Base-by-base conservation (phyloP, 2,113 vertebrate genomes). In the Aphyosemion australe region DNA sequence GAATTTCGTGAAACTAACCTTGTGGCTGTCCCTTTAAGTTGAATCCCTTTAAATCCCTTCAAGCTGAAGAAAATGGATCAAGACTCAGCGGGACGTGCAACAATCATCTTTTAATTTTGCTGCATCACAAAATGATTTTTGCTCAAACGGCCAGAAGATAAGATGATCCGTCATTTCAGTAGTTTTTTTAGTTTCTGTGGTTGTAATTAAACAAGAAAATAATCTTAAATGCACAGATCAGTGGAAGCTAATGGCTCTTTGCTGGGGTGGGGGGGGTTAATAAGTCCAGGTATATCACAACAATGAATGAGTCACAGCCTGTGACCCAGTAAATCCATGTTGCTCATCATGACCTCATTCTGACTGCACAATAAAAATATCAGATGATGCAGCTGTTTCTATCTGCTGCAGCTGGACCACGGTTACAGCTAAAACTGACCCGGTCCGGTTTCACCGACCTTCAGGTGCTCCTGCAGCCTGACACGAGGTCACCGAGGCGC, bases 251-350 rank as follows among this genome's bases (percentile, higher is more conserved):
- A 21, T 11, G 47, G 20, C 43, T 45, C 51, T 70, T 62, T 61
- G 61, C 51, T 61, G 0, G 66, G 49, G 55, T n/a, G n/a, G n/a
- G 26, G 68, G 32, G 45, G 48, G 67, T 61, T 62, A 52, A 42
- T 61, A 20, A 41, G 65, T 76, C 61, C 80, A 88, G 84, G 82
- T 85, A 58, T 39, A 61, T 26, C 52, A 62, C 60, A 73, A 2
- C 63, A 26, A 26, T 26, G 21, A 42, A 64, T 83, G 84, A 84
- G 61, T 83, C 82, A 86, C 84, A 76, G 76, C 69, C 80, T 78
- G 65, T 84, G 85, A 85, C 85, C 82, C 68, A 85, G 74, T 82
- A 87, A 77, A 86, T 81, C 55, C 81, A 75, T 72, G 80, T 71
- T 4, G 34, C 78, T 86, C 78, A 50, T 54, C 80, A 31, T 84